Base-by-base conservation (phyloP, 2,797 vertebrate species). In the Coendou prehensilis region DNA sequence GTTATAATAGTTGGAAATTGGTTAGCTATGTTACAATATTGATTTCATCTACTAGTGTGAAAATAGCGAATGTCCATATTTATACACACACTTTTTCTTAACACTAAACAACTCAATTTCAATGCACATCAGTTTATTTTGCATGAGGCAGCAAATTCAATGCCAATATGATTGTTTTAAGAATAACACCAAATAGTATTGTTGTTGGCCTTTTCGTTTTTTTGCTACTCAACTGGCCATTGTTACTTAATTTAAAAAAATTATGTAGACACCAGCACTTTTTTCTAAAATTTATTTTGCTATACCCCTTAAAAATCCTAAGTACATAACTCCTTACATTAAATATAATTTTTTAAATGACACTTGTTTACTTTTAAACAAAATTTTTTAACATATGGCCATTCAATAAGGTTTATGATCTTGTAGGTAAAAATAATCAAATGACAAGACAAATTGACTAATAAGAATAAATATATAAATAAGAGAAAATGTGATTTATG, bases 311-410 rank as follows among this genome's bases (percentile, higher is more conserved):
- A 87, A 93, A 94, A 54, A 22, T 89, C 30, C 87, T 91, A 91
- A 89, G 20, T 33, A 75, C 20, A 59, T 61, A 75, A 61, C 41
- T 93, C 78, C 54, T 59, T 33, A 61, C 47, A 92, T 41, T 10
- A 96, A 89, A 83, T 87, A 80, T 79, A 94, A 85, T 45, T 78
- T 94, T 57, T 17, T 54, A 94, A 87, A 14, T 91, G 7, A 15
- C 9, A 78, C 4, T 8, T 57, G 22, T 69, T 90, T 88, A 33
- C n/a, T 90, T 88, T 78, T 85, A 94, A 94, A 54, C 23, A 76
- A 79, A 90, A 30, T 5, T 45, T n/a, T 75, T 89, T 33, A 93
- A 61, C 45, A 5, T 63, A 11, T 41, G 9, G 7, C 15, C 17
- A 90, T 23, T 50, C 26, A 92, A 86, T 76, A 87, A 57, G 18